Evolutionary conservation across 2,113 vertebrate species (phyloP).

Genomic region (Natator depressus): DNA sequence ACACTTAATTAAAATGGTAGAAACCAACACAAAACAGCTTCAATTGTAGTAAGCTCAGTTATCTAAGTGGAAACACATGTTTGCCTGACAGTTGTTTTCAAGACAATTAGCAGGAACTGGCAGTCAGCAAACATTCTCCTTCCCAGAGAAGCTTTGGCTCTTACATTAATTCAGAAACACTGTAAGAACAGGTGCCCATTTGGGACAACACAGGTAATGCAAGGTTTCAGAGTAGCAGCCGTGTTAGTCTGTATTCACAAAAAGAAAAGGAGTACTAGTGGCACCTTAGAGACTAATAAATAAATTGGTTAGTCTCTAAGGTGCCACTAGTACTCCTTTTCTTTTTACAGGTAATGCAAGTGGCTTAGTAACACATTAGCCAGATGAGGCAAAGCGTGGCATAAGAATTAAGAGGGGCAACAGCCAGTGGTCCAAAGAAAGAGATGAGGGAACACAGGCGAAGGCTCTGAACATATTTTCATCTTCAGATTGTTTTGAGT

Average conservation of each 20-base stretch:
- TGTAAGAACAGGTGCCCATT: conserved; percentile 56
- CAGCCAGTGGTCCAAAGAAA: conserved; percentile 38
- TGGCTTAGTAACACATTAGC: background rate
- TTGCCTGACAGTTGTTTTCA: conserved; percentile 70
- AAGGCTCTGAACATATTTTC: conserved; percentile 29
- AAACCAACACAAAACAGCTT: conserved; percentile 73
- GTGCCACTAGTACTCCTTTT: no score
- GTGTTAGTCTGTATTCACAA: no score
- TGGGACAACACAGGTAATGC: conserved; percentile 24
- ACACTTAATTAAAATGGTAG: conserved; percentile 71
- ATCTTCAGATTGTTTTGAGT: conserved; percentile 53
- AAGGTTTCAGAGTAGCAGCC: background rate
- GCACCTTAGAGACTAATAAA: no score
- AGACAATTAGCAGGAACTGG: conserved; percentile 72
- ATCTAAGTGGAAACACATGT: conserved; percentile 69
- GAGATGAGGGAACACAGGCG: conserved; percentile 36
- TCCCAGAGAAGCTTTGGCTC: conserved; percentile 30
- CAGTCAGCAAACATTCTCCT: conserved; percentile 62
- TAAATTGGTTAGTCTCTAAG: no score
- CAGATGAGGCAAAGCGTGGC: conserved; percentile 13
- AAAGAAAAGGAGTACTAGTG: no score
- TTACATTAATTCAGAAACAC: background rate
- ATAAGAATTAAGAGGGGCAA: conserved; percentile 31
- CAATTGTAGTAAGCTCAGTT: conserved; percentile 59
- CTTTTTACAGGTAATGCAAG: conserved; percentile 18